A percentile compares a stretch with the other conserved stretches of the same genome.
These are phyloP conservation scores for Calameuta filiformis DNA, from an alignment of 2,888 invertebrate species.

Conservation along the genomic window DNA sequence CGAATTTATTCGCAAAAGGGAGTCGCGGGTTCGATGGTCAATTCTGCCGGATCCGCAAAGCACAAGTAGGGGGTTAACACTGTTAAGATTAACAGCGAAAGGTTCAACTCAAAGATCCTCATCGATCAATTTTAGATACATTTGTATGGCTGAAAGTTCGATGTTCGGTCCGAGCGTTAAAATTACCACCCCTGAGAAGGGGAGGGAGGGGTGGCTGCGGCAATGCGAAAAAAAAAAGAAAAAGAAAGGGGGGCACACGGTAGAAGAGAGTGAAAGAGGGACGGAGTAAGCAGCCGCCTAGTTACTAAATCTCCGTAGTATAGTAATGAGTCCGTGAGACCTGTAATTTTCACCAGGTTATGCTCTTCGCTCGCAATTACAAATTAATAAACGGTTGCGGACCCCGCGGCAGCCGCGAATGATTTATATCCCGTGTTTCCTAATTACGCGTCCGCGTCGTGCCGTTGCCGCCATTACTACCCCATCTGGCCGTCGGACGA, in stretches of 20 bases:
- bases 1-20: not conserved
- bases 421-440: constrained; percentile 53
- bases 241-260: not conserved
- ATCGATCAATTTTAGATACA: not conserved
- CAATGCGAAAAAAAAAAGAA: constrained; percentile 31
- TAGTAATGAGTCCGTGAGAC: constrained; percentile 48
- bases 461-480: constrained; percentile 1
- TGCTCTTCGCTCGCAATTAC: constrained; percentile 50
- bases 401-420: constrained; percentile 26
- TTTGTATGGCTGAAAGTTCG: not conserved
- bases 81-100: no score
- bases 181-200: not conserved
- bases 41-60: not conserved
- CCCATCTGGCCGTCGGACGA: not conserved
- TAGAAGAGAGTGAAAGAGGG: not conserved
- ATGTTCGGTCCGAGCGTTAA: not conserved
- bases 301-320: constrained; percentile 52
- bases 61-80: not conserved
- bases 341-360: constrained; percentile 54
- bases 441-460: constrained; percentile 38
- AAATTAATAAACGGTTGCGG: constrained; percentile 57
- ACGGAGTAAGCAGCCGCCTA: constrained; percentile 14
- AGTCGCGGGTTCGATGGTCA: no score
- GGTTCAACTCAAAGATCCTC: no score
- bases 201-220: not conserved